Base-by-base conservation (phyloP, 2,113 vertebrate species). In the Cyphomyrus plagiostoma region DNA sequence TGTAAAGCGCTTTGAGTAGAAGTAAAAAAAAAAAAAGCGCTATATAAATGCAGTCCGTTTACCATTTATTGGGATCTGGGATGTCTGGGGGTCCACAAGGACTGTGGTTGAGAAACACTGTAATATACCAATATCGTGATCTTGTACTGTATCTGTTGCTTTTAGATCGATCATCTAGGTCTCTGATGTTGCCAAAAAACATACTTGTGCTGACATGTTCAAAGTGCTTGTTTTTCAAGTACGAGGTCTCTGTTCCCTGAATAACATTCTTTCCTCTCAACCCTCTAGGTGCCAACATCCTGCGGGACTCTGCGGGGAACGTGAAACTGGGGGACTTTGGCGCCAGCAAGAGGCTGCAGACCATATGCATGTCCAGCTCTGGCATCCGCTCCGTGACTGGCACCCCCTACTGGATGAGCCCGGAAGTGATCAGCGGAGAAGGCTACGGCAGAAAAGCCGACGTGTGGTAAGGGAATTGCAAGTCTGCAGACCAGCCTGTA, bases 391-490 rank as follows among this genome's bases (percentile, higher is more conserved):
- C 74, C 5, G 74, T 80, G 30, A 80, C 74, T 3, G 74, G 74
- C 74, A 80, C 74, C 74, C 74, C 74, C 35, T 80, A 80, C 74
- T 80, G 74, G 74, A 80, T 80, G 74, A 80, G 74, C 74, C 74
- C 74, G 35, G 74, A 80, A 80, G 74, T 80, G 74, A 80, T 80
- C 74, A 80, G 74, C 15, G 74, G 74, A 15, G 74, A 80, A 42
- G 74, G 74, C 17, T 80, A 80, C 6, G 74, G 74, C 30, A 35
- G 74, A 19, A 80, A 80, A 42, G 74, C 74, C 0, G 74, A 80
- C 2, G 74, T 80, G 1, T 80, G 74, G 74, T 80, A 80, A 42
- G 35, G 74, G 74, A 19, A 80, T 8, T 2, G 35, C 62, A 70
- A 30, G 3, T 30, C 62, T 70, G 62, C n/a, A 70, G 10, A 13